Conservation (phyloP, 1,140 invertebrate genomes). For the Scaptomyza pallida region DNA sequence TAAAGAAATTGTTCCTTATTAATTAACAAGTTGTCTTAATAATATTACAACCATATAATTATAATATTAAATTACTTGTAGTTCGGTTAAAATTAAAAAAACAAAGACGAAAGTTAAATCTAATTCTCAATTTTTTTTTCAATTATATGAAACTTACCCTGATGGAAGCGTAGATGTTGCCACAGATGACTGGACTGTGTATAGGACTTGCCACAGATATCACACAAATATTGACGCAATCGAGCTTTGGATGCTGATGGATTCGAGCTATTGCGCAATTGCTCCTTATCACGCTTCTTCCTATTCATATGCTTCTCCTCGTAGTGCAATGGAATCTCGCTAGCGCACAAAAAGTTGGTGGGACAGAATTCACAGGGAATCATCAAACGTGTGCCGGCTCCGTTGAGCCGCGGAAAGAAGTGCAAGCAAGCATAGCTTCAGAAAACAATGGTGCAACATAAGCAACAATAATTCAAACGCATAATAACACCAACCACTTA, state of each 20-base stretch:
- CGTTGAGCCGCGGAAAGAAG: conserved; percentile 73
- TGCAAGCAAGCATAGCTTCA: conserved; percentile 63
- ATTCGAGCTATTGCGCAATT: conserved; percentile 35
- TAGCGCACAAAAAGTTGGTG: conserved; percentile 78
- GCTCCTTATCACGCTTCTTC: conserved; percentile 72
- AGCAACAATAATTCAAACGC: too few relatives aligned
- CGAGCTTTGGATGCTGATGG: conserved; percentile 21
- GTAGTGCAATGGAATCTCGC: conserved; percentile 84
- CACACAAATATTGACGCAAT: conserved; percentile 86
- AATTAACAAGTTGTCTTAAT: too few relatives aligned
- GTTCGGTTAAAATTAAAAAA: too few relatives aligned
- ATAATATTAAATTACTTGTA: too few relatives aligned
- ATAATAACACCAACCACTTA: too few relatives aligned
- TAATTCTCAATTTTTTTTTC: too few relatives aligned
- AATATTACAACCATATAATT: too few relatives aligned
- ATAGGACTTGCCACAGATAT: conserved; percentile 86
- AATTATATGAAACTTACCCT: conserved; percentile 77
- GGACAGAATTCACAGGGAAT: conserved; percentile 77
- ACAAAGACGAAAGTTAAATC: too few relatives aligned
- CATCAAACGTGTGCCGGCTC: conserved; percentile 39
- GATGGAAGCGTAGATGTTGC: conserved; percentile 87
- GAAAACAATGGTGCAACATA: conserved; percentile 14
- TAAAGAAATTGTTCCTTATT: neutral
- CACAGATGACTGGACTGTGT: conserved; percentile 87
- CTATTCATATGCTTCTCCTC: conserved; percentile 77